phyloP scores from a whole-genome alignment of 2,797 vertebrate genomes.

The Vespertilio murinus region DNA sequence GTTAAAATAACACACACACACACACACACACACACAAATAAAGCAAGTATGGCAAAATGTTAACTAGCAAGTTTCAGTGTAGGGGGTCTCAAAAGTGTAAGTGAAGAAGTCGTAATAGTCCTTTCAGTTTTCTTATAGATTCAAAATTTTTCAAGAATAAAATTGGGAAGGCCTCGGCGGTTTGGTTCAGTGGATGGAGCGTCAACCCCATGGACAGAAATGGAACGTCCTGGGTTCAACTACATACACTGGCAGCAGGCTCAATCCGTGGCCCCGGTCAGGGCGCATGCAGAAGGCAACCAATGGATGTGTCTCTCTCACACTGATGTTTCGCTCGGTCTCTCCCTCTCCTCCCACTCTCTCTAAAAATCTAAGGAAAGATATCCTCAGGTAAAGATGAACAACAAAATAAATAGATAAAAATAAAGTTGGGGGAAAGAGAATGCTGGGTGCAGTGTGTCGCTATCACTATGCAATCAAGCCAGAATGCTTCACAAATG shows the following conservation, averaged over 20 bases:
- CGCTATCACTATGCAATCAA: not conserved
- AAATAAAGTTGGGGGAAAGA: not conserved
- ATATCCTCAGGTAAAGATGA: too few species aligned
- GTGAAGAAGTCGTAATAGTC: not conserved
- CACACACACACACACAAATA: not conserved
- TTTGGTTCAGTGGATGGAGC: too few species aligned
- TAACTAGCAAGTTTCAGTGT: not conserved
- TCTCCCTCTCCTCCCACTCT: too few species aligned
- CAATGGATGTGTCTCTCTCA: too few species aligned
- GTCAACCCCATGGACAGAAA: too few species aligned
- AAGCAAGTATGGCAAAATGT: not conserved
- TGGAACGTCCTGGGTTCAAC: too few species aligned
- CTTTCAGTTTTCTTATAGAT: not conserved
- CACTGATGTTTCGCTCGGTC: too few species aligned
- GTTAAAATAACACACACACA: not conserved
- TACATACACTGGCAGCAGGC: too few species aligned
- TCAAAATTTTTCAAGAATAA: not conserved
- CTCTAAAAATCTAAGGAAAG: too few species aligned
- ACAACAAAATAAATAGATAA: not conserved
- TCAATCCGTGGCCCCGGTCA: too few species aligned
- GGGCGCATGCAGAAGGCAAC: too few species aligned
- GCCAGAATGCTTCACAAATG: not conserved
- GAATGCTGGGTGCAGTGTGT: not conserved
- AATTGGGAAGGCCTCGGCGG: not conserved
- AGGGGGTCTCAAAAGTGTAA: not conserved